Evolutionary conservation across 1,140 invertebrate genomes (phyloP), one percentile per base, ranked within the genome.

Genomic region (Ephestia elutella): DNA sequence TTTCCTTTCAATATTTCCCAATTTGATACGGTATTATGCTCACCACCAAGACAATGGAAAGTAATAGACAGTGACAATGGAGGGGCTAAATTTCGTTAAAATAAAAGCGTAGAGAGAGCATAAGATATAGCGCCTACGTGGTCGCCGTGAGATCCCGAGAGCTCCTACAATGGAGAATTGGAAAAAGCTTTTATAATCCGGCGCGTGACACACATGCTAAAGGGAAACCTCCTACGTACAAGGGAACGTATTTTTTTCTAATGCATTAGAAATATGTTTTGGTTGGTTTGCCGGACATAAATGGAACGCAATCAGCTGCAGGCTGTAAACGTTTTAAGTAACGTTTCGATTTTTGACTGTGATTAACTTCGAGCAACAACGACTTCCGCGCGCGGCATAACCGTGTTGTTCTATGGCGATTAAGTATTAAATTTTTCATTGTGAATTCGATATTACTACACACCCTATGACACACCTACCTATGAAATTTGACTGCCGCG

Each of bases 111-210:
- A 82, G 78, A 74, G 74, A 73, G 80, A 80, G 68, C 70, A 75
- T 79, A 83, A 87, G 82, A 87, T 87, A 87, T 87, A 79, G 83
- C 82, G 75, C 78, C 80, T 86, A 87, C 85, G 85, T 87, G 85
- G 79, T 77, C 76, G 71, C 75, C 69, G 73, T 64, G 75, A 73
- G 81, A 74, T 75, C 73, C 70, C 71, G 59, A 66, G 70, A 73
- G 73, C 74, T 80, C 71, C 77, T 79, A 74, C 82, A 80, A 84
- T 84, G 72, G 82, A 80, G 85, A 87, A 87, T 87, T 87, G 85
- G 85, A 87, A 87, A 87, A 87, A 85, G 85, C 85, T 87, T 86
- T 87, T 87, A 87, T 87, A 86, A 87, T 87, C 85, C 85, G 63
- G 74, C 68, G 75, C 85, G 85, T 86, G 85, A 86, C 81, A 79